These are phyloP conservation scores for Dicyrtoma fusca DNA, from an alignment of 2,888 invertebrate species.

Conservation along the genomic window DNA sequence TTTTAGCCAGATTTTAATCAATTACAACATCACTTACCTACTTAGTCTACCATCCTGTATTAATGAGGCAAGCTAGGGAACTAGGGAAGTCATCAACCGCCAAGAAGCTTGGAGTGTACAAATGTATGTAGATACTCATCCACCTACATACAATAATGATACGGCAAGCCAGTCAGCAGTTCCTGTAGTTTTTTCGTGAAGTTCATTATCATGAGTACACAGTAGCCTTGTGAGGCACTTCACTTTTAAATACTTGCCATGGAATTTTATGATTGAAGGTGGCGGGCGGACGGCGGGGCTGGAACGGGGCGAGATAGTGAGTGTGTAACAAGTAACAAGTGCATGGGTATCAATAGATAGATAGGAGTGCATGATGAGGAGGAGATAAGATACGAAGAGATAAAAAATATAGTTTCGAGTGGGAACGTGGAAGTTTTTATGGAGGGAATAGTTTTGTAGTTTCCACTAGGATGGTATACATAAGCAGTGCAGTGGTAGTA, in stretches of 20 bases:
- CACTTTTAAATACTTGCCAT: conserved; percentile 18
- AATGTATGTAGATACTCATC: too few relatives aligned
- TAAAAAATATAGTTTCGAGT: conserved; percentile 26
- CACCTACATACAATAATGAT: not conserved
- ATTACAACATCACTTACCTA: conserved; percentile 15
- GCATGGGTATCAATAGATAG: not conserved
- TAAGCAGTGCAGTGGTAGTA: too few relatives aligned
- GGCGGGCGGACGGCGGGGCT: not conserved
- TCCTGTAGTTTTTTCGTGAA: not conserved
- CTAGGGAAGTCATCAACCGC: not conserved
- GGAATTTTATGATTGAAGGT: not conserved
- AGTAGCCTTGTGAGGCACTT: conserved; percentile 20
- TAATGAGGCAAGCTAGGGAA: not conserved
- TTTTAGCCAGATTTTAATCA: conserved; percentile 29
- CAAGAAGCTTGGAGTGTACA: too few relatives aligned
- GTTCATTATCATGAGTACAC: conserved; percentile 34
- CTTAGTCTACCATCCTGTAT: conserved; percentile 1
- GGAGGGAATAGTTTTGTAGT: conserved; percentile 4
- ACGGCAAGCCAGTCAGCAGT: not conserved
- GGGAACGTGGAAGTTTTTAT: conserved; percentile 32
- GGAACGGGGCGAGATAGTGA: not conserved
- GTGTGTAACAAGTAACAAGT: conserved; percentile 21
- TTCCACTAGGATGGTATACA: too few relatives aligned
- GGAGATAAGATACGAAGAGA: conserved; percentile 25
- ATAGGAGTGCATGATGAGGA: conserved; percentile 18